Base-by-base conservation (phyloP, 1,140 invertebrate species). In the Meloidogyne floridensis region DNA sequence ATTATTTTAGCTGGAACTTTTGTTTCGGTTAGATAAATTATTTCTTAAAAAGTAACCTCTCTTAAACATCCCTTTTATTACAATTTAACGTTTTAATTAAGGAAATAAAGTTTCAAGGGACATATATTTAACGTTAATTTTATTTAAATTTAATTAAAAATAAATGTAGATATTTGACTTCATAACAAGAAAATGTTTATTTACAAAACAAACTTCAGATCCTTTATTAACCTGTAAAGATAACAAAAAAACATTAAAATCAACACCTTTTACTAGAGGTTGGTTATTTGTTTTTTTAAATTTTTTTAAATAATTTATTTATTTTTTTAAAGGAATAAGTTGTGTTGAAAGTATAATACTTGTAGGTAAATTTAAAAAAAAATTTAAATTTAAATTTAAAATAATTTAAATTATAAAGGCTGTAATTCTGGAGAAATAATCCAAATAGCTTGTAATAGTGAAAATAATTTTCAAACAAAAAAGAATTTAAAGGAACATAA, bases 371-470 rank as follows among this genome's bases (percentile, higher is more conserved):
- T 71, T 32, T 32, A 32, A 32, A 32, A 59, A 11, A 43, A 59
- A 84, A 59, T 77, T 42, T 32, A 32, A 32, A 53, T 80, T 53
- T n/a, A 53, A n/a, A 47, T 56, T 20, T 8, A 56, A 54, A 51
- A n/a, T 83, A 32, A 10, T 51, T 1, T 42, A 54, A 69, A 79
- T 10, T 80, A 3, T 71, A 86, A 65, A 85, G 85, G 85, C n/a
- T 90, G 56, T n/a, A 89, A 81, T 72, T 73, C 84, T n/a, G 85
- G 85, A 32, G 85, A 86, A 69, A 81, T 86, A 53, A 56, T 88
- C 32, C 53, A 87, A n/a, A 83, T 86, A 69, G 32, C 20, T 32
- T 86, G 85, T 74, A 71, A 72, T 53, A 86, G 87, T 51, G 85
- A 86, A 69, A 71, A 20, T 18, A 88, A 47, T 74, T 86, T 86